Base-by-base conservation (phyloP, 2,797 vertebrate species). In the Margarornis squamiger region DNA sequence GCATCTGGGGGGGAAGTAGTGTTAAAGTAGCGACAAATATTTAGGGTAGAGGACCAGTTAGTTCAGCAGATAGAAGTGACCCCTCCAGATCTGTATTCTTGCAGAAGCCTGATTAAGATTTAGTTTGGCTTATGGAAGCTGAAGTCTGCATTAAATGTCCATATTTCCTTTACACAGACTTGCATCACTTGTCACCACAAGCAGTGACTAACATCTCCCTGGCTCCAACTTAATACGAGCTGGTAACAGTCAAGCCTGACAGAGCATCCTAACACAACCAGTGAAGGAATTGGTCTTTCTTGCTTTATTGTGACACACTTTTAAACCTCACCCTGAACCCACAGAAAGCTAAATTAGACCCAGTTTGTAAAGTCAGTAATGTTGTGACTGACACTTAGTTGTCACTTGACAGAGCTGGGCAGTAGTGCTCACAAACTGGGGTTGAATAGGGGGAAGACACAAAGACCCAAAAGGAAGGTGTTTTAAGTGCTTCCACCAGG, bases 181-280 rank as follows among this genome's bases (percentile, higher is more conserved):
- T 86, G 54, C 78, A 92, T 73, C 76, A 36, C 59, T 90, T 70
- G 61, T 91, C 67, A 73, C 59, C 86, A 88, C 34, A 80, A 83
- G 58, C 75, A 91, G 59, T 78, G 91, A 95, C 82, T 92, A 93
- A 84, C 2, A 14, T 41, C 48, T 88, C 66, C 62, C 82, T 88
- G 90, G 86, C 76, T 93, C 74, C 66, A 93, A 45, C 45, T 75
- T 72, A 66, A 29, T 23, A 51, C 0, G 1, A 41, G 39, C 34
- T 46, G 59, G 51, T 81, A 90, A 78, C 52, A 84, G 70, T 70
- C 58, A 77, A 85, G 75, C 75, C 91, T 92, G 76, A 86, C 48
- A 89, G 36, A 92, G 45, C 48, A 85, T 83, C 84, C 73, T 52
- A 83, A 91, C 59, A 52, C 70, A 68, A 71, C 88, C 4, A 81